Evolutionary conservation across 2,888 invertebrate species (phyloP).

Genomic region (Drosophila limbata): DNA sequence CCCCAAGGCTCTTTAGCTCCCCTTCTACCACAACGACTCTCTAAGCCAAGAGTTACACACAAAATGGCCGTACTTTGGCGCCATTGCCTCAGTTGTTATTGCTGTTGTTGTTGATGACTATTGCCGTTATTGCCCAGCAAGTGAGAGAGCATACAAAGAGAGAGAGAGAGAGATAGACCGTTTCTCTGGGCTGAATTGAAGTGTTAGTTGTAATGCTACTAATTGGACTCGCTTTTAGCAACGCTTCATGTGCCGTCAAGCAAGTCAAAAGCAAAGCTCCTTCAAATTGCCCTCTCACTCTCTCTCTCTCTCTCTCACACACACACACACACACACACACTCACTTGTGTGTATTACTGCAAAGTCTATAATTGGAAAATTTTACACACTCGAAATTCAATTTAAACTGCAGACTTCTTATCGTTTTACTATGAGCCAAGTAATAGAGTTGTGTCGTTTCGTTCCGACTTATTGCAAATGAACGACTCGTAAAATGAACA

Average conservation of each 20-base stretch:
- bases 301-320: not conserved
- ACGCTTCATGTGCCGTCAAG: constrained; percentile 67
- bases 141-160: constrained; percentile 13
- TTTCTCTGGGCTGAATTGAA: constrained; percentile 70
- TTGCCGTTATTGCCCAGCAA: constrained; percentile 75
- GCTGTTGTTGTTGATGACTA: constrained; percentile 64
- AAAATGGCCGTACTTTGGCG: constrained; percentile 80
- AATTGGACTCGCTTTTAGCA: constrained; percentile 82
- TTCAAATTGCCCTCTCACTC: constrained; percentile 41
- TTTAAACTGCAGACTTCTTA: constrained; percentile 47
- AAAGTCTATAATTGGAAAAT: constrained; percentile 80
- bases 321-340: not conserved
- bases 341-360: constrained; percentile 18
- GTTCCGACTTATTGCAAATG: no score
- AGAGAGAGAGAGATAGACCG: constrained; percentile 1
- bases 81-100: constrained; percentile 65
- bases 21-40: not conserved
- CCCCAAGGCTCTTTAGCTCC: constrained; percentile 3
- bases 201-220: constrained; percentile 83
- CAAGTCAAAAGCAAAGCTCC: constrained; percentile 58
- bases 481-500: no score
- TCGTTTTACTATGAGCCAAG: constrained; percentile 43
- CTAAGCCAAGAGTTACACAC: constrained; percentile 58
- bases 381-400: constrained; percentile 79
- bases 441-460: constrained; percentile 3